Evolutionary conservation across 2,797 vertebrate genomes (phyloP).

Genomic region (Chrysocyon brachyurus): DNA sequence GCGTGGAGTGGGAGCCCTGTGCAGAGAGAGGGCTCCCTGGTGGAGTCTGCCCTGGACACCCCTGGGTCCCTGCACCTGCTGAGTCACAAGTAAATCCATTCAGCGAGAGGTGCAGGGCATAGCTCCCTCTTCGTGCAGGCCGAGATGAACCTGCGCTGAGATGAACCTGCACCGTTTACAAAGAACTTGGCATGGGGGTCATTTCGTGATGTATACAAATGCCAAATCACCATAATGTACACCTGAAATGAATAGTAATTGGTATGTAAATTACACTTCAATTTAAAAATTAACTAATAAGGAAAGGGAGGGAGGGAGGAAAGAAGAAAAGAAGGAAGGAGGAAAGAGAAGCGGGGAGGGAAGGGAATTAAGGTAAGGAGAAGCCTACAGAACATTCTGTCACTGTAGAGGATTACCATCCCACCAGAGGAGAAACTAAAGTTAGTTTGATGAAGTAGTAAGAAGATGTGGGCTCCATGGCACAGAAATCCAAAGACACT

Average conservation of each 20-base stretch:
- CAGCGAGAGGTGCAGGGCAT: rapidly evolving
- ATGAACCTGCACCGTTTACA: neutral
- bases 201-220: neutral
- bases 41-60: too few species aligned
- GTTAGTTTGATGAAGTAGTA: neutral
- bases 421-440: neutral
- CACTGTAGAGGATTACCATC: neutral
- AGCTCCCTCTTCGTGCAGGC: neutral
- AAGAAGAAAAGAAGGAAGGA: neutral
- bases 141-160: neutral
- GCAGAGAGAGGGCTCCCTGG: too few species aligned
- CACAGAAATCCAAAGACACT: neutral
- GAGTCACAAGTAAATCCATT: neutral
- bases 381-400: neutral
- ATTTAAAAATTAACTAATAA: neutral
- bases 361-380: neutral
- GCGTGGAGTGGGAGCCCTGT: neutral
- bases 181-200: neutral
- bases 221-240: too few species aligned
- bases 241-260: neutral
- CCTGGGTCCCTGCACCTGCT: neutral
- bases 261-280: neutral
- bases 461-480: neutral
- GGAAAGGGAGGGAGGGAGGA: neutral
- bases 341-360: rapidly evolving